These are phyloP conservation scores for Ceyx cyanopectus DNA, from an alignment of 2,113 vertebrate genomes.

Conservation along the genomic window DNA sequence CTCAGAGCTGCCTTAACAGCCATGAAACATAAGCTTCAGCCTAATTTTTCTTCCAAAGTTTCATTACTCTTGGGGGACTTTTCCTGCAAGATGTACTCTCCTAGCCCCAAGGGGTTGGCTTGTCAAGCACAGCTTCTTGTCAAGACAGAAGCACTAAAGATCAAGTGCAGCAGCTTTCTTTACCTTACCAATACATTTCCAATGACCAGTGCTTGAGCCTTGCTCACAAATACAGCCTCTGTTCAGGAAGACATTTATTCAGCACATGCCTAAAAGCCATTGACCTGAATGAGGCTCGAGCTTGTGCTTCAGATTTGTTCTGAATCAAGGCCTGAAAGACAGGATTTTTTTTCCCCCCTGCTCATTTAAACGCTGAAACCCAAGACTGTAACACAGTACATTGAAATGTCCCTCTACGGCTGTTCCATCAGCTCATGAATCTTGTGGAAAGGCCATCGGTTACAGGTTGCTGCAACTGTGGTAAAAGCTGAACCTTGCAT, in stretches of 20 bases:
- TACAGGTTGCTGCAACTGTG: conserved; percentile 32
- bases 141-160: neutral
- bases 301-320: neutral
- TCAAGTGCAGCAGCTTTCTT: neutral
- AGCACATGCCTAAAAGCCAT: neutral
- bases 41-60: neutral
- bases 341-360: neutral
- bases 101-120: neutral
- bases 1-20: neutral
- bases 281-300: neutral
- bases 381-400: neutral
- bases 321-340: neutral
- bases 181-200: neutral
- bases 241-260: conserved; percentile 13
- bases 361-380: conserved; percentile 16
- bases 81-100: neutral
- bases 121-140: neutral
- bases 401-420: neutral
- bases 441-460: conserved; percentile 25
- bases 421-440: conserved; percentile 54
- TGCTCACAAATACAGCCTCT: rapidly evolving
- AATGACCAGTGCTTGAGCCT: neutral
- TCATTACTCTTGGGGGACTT: neutral
- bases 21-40: neutral
- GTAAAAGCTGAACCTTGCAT: conserved; percentile 31